Percentiles rank a stretch among this genome's conserved stretches.
Evolutionary conservation across 2,888 invertebrate genomes (phyloP).

Genomic region (Scelioninae gen. 2): DNA sequence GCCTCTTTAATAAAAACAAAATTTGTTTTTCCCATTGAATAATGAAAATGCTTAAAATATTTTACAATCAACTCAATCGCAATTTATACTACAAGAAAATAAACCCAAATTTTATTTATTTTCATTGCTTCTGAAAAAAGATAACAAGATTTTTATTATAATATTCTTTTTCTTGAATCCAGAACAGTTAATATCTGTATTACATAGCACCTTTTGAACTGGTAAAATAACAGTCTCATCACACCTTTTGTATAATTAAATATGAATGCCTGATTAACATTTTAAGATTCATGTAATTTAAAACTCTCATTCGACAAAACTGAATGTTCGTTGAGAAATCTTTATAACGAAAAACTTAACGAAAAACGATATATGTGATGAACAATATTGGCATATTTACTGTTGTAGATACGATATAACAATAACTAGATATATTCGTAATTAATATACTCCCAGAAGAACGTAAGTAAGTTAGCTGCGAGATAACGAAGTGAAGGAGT

Average conservation of each 20-base stretch:
- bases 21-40: constrained; percentile 32
- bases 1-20: constrained; percentile 49
- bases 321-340: too few species aligned
- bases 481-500: neutral
- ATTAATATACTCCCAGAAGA: constrained; percentile 12
- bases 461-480: neutral
- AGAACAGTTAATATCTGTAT: constrained; percentile 48
- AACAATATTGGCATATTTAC: too few species aligned
- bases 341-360: too few species aligned
- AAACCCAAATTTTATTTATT: constrained; percentile 31
- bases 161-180: constrained; percentile 35
- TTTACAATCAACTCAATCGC: constrained; percentile 36
- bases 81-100: constrained; percentile 38
- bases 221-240: constrained; percentile 42
- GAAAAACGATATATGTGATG: too few species aligned
- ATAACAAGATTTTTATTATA: constrained; percentile 22
- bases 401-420: constrained; percentile 23
- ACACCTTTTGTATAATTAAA: constrained; percentile 32
- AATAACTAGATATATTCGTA: constrained; percentile 5
- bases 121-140: constrained; percentile 27
- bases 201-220: constrained; percentile 46
- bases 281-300: constrained; percentile 10
- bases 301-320: too few species aligned
- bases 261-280: constrained; percentile 34
- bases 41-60: constrained; percentile 49